Evolutionary conservation across 2,797 vertebrate species (phyloP).

Genomic region (Halcyon badia): DNA sequence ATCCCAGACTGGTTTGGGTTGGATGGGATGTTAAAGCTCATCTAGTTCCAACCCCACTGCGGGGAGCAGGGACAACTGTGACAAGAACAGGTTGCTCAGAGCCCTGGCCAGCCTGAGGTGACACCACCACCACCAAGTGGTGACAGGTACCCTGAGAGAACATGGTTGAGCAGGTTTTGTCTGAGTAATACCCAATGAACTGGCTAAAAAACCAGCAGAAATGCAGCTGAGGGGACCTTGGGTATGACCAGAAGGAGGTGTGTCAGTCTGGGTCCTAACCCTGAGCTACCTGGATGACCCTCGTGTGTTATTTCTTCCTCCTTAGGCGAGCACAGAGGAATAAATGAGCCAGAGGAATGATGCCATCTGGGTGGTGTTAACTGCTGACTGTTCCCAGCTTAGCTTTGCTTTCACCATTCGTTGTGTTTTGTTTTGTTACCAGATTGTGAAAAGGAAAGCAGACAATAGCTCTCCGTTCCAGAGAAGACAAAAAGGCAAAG

Average conservation of each 20-base stretch:
- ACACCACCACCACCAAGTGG: background rate
- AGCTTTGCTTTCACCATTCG: background rate
- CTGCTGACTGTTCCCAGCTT: background rate
- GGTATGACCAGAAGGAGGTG: background rate
- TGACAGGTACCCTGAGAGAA: background rate
- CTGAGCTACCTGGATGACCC: background rate
- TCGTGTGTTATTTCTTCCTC: background rate
- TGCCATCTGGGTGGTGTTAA: fast-evolving
- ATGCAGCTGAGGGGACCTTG: background rate
- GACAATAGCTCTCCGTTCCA: background rate
- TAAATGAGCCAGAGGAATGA: background rate
- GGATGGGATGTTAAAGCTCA: no score
- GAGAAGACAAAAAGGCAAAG: background rate
- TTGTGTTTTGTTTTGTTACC: background rate
- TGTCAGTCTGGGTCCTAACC: background rate
- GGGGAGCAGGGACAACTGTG: no score
- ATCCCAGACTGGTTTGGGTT: no score
- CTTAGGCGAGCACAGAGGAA: background rate
- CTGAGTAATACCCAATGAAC: background rate
- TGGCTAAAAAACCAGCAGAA: background rate
- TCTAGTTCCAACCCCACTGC: no score
- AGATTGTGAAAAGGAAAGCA: background rate
- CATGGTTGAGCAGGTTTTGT: background rate
- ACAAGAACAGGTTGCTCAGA: no score
- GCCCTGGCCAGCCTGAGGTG: background rate